phyloP scores from a whole-genome alignment of 2,113 vertebrate species.

The Poecile atricapillus region DNA sequence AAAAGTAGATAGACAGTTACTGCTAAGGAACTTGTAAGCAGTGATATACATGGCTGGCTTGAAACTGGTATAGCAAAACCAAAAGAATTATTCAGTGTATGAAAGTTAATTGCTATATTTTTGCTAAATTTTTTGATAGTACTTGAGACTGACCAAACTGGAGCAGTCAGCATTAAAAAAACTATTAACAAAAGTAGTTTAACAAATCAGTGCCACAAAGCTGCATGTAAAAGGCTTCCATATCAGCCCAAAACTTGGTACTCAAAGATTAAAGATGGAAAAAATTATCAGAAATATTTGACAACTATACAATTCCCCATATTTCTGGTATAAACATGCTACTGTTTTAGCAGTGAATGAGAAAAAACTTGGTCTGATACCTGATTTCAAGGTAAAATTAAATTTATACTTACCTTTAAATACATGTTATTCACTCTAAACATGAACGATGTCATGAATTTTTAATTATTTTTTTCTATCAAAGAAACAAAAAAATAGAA shows the following conservation, averaged over 20 bases:
- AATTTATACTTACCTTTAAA: background rate
- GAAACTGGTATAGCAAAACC: background rate
- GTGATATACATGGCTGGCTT: background rate
- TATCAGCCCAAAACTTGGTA: background rate
- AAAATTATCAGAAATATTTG: background rate
- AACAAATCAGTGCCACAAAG: background rate
- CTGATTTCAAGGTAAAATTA: background rate
- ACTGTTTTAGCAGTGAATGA: background rate
- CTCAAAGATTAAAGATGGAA: background rate
- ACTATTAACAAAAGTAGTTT: background rate
- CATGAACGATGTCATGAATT: rapidly evolving
- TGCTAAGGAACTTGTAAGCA: background rate
- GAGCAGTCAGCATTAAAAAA: background rate
- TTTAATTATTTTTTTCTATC: background rate
- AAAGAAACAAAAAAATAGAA: background rate
- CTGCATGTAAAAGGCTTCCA: background rate
- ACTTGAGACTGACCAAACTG: background rate
- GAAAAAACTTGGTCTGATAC: background rate
- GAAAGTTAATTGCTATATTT: background rate
- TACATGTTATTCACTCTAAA: background rate
- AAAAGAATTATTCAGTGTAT: background rate
- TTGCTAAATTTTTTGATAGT: background rate
- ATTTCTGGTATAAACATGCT: rapidly evolving
- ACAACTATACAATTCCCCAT: rapidly evolving
- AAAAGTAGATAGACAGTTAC: background rate